Conservation (phyloP, 2,888 invertebrate genomes). For the Pollenia griseotomentosa region DNA sequence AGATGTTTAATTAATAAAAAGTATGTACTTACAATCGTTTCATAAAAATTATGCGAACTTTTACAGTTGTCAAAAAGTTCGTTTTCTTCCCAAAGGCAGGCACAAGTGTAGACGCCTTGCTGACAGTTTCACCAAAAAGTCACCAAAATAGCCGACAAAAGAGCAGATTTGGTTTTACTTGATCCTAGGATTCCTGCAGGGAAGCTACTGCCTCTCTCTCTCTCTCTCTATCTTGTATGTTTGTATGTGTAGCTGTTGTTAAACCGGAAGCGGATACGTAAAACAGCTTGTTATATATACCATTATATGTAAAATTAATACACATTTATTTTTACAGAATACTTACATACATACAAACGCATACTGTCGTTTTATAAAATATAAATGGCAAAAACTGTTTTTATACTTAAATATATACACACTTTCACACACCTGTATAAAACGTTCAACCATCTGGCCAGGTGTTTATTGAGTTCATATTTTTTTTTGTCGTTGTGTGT, state of each 20-base stretch:
- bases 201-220: slow-evolving; percentile 3
- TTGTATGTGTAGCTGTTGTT: slow-evolving; percentile 43
- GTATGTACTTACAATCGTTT: too few species aligned
- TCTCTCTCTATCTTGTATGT: not conserved
- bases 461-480: slow-evolving; percentile 69
- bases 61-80: too few species aligned
- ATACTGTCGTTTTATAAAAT: not conserved
- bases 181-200: too few species aligned
- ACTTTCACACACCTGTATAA: not conserved
- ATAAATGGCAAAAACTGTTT: slow-evolving; percentile 26
- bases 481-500: not conserved
- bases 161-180: not conserved
- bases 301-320: slow-evolving; percentile 24
- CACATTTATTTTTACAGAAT: not conserved
- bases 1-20: too few species aligned
- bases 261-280: slow-evolving; percentile 72
- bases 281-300: slow-evolving; percentile 71
- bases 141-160: too few species aligned
- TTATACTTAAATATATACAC: slow-evolving; percentile 48
- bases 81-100: too few species aligned
- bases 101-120: too few species aligned
- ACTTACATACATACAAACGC: not conserved
- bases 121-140: too few species aligned
- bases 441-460: slow-evolving; percentile 54
- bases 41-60: too few species aligned